These are phyloP conservation scores for Craseonycteris thonglongyai DNA, from an alignment of 2,113 vertebrate species.

Conservation along the genomic window DNA sequence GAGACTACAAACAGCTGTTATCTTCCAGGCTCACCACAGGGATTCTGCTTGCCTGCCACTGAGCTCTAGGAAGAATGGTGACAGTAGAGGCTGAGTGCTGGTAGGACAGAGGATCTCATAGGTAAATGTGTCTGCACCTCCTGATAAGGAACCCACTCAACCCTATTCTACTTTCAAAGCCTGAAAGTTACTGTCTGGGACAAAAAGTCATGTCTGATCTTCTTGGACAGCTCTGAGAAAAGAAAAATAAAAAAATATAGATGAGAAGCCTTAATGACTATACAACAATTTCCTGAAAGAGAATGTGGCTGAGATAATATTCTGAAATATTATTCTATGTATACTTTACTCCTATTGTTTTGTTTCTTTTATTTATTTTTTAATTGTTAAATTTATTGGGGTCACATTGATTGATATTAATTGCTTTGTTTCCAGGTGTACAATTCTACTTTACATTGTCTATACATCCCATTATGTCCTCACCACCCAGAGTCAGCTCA, in stretches of 20 bases:
- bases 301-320: background rate
- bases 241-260: background rate
- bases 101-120: background rate
- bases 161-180: background rate
- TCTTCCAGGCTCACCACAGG: background rate
- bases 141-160: background rate
- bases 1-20: background rate
- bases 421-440: too few species aligned
- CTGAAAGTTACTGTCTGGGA: background rate
- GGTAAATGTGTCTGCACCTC: background rate
- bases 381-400: too few species aligned
- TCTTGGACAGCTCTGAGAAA: background rate
- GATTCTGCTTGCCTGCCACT: background rate
- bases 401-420: too few species aligned
- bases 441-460: too few species aligned
- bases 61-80: background rate
- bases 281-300: background rate
- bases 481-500: too few species aligned
- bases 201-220: background rate
- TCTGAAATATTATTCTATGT: background rate
- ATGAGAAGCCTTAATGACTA: background rate
- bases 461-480: too few species aligned
- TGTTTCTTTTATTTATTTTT: background rate
- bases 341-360: background rate
- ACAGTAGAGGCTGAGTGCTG: too few species aligned